Base-by-base conservation (phyloP, 2,888 invertebrate genomes). In the Pardosa pseudoannulata region DNA sequence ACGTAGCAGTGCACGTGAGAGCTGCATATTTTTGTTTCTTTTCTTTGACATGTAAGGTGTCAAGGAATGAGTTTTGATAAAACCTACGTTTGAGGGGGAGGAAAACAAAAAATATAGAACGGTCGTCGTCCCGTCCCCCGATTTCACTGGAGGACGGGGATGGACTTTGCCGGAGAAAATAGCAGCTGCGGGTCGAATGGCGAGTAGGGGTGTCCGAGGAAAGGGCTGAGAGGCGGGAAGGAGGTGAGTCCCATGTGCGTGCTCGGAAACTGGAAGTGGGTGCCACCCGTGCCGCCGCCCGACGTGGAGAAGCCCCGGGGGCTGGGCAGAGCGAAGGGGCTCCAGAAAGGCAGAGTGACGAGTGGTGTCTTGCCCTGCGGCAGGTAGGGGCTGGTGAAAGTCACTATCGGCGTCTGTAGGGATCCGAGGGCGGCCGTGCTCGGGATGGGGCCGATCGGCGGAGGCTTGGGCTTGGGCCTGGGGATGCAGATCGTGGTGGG, bases 361-460 rank as follows among this genome's bases (percentile, higher is more conserved):
- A 86, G 71, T 0, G 89, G 88, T 0, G 89, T 88, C 46, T 89
- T 89, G 56, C 92, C 70, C 89, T 91, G 16, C 89, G 91, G 31
- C 89, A 93, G 83, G 91, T 92, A 88, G 88, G 90, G 90, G 16
- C 81, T 88, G 1, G 89, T 83, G 65, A 90, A 89, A 27, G 89
- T 89, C 41, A 90, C 88, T 16, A 90, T 81, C 9, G 90, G 90
- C 9, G 90, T 90, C 78, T 90, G 90, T 16, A 90, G 88, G 1
- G 89, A 89, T 19, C 88, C 78, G 29, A 88, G 75, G n/a, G 56
- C 41, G 19, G 80, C 71, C 0, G 46, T 29, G n/a, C 73, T 73
- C 13, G 68, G 79, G 23, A 88, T 79, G n/a, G 87, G 88, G 11
- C 82, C 82, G n/a, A 89, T 89, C 67, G 89, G 89, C 11, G 89